Conservation (phyloP, 2,888 invertebrate genomes). For the Campaea margaritaria region DNA sequence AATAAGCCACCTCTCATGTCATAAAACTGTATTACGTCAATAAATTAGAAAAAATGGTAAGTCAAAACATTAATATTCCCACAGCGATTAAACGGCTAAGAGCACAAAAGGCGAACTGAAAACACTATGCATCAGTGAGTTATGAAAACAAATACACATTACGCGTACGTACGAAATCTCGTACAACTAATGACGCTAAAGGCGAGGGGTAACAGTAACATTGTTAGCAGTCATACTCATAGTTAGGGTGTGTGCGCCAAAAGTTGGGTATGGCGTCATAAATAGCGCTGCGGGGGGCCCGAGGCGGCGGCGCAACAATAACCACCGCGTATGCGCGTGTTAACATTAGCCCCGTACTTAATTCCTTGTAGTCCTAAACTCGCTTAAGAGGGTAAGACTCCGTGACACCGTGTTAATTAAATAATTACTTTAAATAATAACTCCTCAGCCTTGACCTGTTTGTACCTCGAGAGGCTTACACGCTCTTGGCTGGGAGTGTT, state of each 20-base stretch:
- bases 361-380: conserved; percentile 82
- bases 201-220: conserved; percentile 82
- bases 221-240: conserved; percentile 82
- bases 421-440: conserved; percentile 84
- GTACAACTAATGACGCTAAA: conserved; percentile 82
- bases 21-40: conserved; percentile 64
- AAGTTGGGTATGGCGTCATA: conserved; percentile 78
- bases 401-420: conserved; percentile 82
- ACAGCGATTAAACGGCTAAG: conserved; percentile 74
- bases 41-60: conserved; percentile 65
- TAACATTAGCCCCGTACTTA: conserved; percentile 82
- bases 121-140: conserved; percentile 69
- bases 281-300: conserved; percentile 78
- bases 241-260: conserved; percentile 81
- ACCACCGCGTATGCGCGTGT: conserved; percentile 80
- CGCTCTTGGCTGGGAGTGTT: conserved; percentile 29
- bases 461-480: conserved; percentile 39
- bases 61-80: conserved; percentile 74
- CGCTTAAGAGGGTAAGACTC: conserved; percentile 81
- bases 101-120: conserved; percentile 70
- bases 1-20: conserved; percentile 53
- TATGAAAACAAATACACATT: conserved; percentile 83
- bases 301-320: conserved; percentile 63
- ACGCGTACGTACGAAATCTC: conserved; percentile 79
- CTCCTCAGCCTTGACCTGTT: conserved; percentile 58